Conservation (phyloP, 2,888 invertebrate species). For the Nymphalis urticae region DNA sequence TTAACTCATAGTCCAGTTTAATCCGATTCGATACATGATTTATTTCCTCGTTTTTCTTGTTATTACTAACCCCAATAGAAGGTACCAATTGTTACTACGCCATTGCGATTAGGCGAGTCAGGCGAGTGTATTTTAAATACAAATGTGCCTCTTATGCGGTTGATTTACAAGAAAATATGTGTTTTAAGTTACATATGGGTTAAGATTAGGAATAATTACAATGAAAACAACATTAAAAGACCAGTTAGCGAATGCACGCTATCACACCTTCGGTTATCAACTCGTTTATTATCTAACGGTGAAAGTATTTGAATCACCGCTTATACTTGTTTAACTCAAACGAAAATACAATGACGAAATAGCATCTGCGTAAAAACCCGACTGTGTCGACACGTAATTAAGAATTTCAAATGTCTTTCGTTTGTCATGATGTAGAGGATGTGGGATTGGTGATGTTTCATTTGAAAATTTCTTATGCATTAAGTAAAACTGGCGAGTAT, state of each 20-base stretch:
- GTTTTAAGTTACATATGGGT: too few relatives aligned
- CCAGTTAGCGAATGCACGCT: slow-evolving; percentile 10
- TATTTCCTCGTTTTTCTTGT: not conserved
- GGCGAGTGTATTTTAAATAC: too few relatives aligned
- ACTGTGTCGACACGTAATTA: not conserved
- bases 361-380: slow-evolving; percentile 28
- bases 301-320: slow-evolving; percentile 43
- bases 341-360: slow-evolving; percentile 31
- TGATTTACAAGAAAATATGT: too few relatives aligned
- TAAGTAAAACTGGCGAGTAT: too few relatives aligned
- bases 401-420: not conserved
- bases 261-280: slow-evolving; percentile 38
- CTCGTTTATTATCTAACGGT: slow-evolving; percentile 45
- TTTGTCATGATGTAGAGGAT: not conserved
- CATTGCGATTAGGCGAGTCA: too few relatives aligned
- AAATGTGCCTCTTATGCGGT: too few relatives aligned
- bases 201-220: too few relatives aligned
- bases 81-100: too few relatives aligned
- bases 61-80: too few relatives aligned
- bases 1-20: not conserved
- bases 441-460: not conserved
- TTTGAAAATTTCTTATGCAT: not conserved
- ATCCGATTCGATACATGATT: not conserved
- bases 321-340: slow-evolving; percentile 20
- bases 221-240: slow-evolving; percentile 3